Base-by-base conservation (phyloP, 2,888 invertebrate species). In the Drosophila eohydei region DNA sequence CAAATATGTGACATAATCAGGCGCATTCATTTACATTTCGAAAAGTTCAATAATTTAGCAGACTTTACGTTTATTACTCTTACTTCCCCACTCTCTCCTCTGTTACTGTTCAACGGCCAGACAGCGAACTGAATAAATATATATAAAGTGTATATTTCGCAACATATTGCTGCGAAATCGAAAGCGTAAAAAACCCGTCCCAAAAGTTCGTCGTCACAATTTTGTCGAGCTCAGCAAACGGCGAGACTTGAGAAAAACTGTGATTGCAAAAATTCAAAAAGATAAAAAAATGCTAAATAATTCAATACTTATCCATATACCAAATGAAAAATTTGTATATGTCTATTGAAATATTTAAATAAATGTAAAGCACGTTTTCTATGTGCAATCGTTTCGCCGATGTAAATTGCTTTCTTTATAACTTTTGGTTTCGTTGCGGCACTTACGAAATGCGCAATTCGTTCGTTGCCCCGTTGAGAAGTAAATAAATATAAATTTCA, bases 211-310 rank as follows among this genome's bases (percentile, higher is more conserved):
- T 60, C 57, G 68, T 46, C 43, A 59, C 48, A 43, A 62, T 60
- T 74, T 71, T 66, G 44, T 48, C 70, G n/a, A 71, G 71, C 80
- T 76, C 80, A 79, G 83, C 83, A 65, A 73, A 79, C 65, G 63
- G 51, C 60, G 21, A 59, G 58, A 58, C 41, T 50, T 54, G 40
- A 34, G 50, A 58, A 46, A 46, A 74, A 71, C 32, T 54, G 60
- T 54, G 64, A 71, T 54, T 57, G 30, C 44, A 76, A 21, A 46
- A 56, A 59, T 36, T 41, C 41, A 34, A 16, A 21, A 62, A 60
- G 71, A 65, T 56, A 75, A 71, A 64, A 78, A 73, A 78, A 66
- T 62, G 75, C 74, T 38, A 52, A 78, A 57, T 50, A 44, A 67
- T 32, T 63, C 56, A 58, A 63, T 63, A 28, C 16, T n/a, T 51